Evolutionary conservation across 2,888 invertebrate species (phyloP), one percentile per base, ranked within the genome.

Genomic region (Harmothoe impar): DNA sequence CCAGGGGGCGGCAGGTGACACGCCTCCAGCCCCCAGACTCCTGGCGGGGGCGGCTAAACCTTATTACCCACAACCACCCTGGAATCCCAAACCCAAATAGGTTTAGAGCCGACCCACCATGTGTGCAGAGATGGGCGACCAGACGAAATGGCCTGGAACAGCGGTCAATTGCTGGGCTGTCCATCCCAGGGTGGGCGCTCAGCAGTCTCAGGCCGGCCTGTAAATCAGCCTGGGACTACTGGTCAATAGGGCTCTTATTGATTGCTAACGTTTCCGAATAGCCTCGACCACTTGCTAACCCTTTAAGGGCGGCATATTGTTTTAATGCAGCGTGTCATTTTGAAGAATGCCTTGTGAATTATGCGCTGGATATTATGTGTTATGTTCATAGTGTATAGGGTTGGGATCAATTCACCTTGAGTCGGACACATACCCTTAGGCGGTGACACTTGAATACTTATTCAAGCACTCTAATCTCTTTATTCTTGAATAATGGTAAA

Each of bases 1-100:
- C 72, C 17, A 72, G 72, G 72, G 72, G 72, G 72, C 72, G 72
- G n/a, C 72, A 72, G 72, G 72, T 72, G 72, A 72, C 72, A 72
- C 72, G 72, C 72, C 72, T 25, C 72, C 72, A 3, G 20, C 62
- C 62, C 62, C 72, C 72, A 15, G 72, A 29, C 31, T 25, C 29
- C 72, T 0, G 72, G 29, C 1, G 31, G 31, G 25, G 72, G 72
- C 29, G 72, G 62, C 29, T 17, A 72, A 62, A 72, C 72, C 72
- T 1, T 29, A 72, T 72, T 72, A 72, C 29, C 3, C 3, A n/a
- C 62, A 15, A n/a, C 7, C 29, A 72, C 1, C 72, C 29, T 25
- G 72, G 29, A 72, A 29, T 72, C 17, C 29, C 72, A 3, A n/a
- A 72, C 72, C 72, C 3, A 72, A 72, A 72, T 72, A 72, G 72